phyloP scores from a whole-genome alignment of 1,140 invertebrate genomes.

The Pseudomyrmex concolor region DNA sequence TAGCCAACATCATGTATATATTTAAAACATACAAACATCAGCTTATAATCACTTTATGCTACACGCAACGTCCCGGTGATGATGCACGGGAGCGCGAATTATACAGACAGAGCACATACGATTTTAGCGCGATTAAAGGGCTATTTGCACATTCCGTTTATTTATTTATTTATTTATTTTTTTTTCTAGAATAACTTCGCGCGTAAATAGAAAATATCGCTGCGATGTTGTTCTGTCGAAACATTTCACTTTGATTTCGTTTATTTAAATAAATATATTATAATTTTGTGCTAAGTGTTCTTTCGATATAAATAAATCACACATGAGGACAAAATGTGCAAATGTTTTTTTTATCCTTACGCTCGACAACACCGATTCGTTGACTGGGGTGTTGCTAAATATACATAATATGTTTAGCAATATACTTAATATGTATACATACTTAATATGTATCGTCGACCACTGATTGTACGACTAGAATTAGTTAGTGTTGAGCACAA shows the following conservation, averaged over 20 bases:
- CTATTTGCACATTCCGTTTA: conserved; percentile 12
- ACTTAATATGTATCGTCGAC: conserved; percentile 59
- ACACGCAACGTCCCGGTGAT: conserved; percentile 15
- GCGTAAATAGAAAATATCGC: background rate
- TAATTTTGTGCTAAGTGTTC: no score
- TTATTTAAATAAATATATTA: no score
- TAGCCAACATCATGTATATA: conserved; percentile 66
- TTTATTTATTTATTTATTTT: no score
- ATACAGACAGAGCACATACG: conserved; percentile 7
- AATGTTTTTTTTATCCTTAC: background rate
- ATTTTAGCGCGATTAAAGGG: background rate
- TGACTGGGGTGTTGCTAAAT: conserved; percentile 8
- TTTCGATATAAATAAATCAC: conserved; percentile 1
- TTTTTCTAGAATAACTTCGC: background rate
- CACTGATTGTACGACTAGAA: conserved; percentile 79
- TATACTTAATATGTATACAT: conserved; percentile 11
- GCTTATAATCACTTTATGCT: conserved; percentile 44
- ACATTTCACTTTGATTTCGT: background rate
- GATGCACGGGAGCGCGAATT: conserved; percentile 11
- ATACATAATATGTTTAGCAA: no score
- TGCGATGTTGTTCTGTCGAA: background rate
- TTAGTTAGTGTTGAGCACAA: conserved; percentile 76
- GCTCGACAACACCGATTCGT: no score
- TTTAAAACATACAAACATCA: conserved; percentile 75
- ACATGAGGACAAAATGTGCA: background rate